A percentile compares a stretch with the other conserved stretches of the same genome.
Conservation (phyloP, 1,140 invertebrate genomes). For the Bombus vancouverensis region DNA sequence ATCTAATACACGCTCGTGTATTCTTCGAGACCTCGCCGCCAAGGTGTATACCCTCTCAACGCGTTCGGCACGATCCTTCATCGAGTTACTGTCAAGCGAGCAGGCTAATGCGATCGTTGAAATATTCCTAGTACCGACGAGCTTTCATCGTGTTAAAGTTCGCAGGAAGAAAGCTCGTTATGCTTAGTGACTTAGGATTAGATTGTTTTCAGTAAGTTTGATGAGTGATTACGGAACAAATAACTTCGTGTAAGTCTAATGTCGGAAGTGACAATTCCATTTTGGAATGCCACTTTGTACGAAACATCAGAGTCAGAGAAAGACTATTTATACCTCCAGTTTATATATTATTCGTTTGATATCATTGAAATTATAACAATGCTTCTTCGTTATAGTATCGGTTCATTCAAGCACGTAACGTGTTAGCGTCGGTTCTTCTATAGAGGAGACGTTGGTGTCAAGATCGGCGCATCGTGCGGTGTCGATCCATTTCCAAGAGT, state of each 20-base stretch:
- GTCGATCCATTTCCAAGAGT: too few relatives aligned
- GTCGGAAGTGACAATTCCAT: background rate
- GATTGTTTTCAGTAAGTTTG: background rate
- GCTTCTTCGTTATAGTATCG: too few relatives aligned
- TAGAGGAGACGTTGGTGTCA: too few relatives aligned
- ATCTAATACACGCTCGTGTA: slow-evolving; percentile 69
- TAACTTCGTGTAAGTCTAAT: background rate
- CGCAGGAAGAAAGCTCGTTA: background rate
- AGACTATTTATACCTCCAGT: too few relatives aligned
- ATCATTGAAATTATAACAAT: too few relatives aligned
- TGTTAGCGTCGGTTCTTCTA: too few relatives aligned
- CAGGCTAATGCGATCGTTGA: slow-evolving; percentile 59
- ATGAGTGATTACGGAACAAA: background rate
- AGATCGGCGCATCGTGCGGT: too few relatives aligned
- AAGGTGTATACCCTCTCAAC: slow-evolving; percentile 12
- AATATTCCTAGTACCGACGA: slow-evolving; percentile 43
- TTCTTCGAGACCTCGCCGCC: slow-evolving; percentile 58
- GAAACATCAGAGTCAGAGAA: too few relatives aligned
- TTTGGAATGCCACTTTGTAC: too few relatives aligned
- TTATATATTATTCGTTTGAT: too few relatives aligned
- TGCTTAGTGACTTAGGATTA: background rate
- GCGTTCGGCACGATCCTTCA: slow-evolving; percentile 43
- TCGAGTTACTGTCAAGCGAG: slow-evolving; percentile 44
- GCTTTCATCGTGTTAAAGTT: background rate
- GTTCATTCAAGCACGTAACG: too few relatives aligned